phyloP scores from a whole-genome alignment of 2,113 vertebrate species.

The Etia nguti region DNA sequence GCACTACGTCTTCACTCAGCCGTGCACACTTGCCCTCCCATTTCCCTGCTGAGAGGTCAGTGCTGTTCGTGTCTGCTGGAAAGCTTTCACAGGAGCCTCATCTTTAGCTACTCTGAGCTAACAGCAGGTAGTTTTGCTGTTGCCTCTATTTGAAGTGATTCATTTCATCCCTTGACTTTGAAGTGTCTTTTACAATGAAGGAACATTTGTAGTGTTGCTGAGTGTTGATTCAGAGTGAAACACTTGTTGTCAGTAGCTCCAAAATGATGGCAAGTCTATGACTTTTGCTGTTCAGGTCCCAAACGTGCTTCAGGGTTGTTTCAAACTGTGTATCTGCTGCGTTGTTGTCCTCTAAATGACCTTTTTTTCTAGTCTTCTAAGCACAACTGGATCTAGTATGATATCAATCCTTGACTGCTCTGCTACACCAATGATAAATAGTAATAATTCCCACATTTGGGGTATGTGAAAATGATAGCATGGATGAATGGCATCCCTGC shows the following conservation, averaged over 20 bases:
- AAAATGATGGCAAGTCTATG: background rate
- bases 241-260: background rate
- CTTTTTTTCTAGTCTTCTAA: background rate
- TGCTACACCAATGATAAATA: background rate
- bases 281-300: background rate
- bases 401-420: background rate
- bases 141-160: constrained; percentile 3
- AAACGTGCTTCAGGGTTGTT: background rate
- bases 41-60: constrained; percentile 51
- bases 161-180: constrained; percentile 12
- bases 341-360: background rate
- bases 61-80: constrained; percentile 4
- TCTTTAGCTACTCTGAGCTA: constrained; percentile 20
- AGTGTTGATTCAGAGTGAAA: background rate
- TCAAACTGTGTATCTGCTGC: background rate
- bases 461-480: constrained; percentile 1
- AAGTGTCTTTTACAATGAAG: background rate
- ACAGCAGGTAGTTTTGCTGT: constrained; percentile 33
- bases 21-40: constrained; percentile 30
- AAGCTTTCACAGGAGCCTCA: constrained; percentile 18
- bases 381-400: background rate
- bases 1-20: constrained; percentile 54
- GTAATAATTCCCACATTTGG: background rate
- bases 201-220: background rate
- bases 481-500: background rate